Base-by-base conservation (phyloP, 2,113 vertebrate species). In the Lophotis ruficrista region DNA sequence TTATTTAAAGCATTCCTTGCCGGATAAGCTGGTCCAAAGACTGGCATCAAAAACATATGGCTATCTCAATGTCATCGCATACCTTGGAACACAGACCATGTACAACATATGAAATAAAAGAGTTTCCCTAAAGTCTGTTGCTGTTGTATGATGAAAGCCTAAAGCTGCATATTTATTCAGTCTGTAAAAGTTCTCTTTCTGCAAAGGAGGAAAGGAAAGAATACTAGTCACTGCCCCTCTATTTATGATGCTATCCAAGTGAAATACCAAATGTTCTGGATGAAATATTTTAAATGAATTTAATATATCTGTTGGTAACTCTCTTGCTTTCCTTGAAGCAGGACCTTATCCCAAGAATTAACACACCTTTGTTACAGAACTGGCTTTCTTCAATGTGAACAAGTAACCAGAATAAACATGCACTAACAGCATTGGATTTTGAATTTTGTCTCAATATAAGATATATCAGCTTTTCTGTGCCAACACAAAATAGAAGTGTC, bases 71-170 rank as follows among this genome's bases (percentile, higher is more conserved):
- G 14, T 12, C 71, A 62, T 19, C 9, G 41, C 15, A 45, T 38
- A 28, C 7, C 23, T 82, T 56, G 27, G 30, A 77, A 81, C 21
- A 62, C 31, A 66, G 41, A 80, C 87, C 48, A 70, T 2, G 3
- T 35, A 30, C 19, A 56, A 53, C 12, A 25, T 21, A 37, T 28
- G 17, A 57, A 89, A 68, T 53, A 47, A 43, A 71, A 79, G 27
- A 56, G 35, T 68, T 27, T 78, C 16, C 48, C 78, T 81, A 43
- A 90, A 87, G 68, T 83, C 62, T 79, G n/a, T 65, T 89, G 86
- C 61, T 93, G 69, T 93, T 83, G 90, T 10, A 61, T 45, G 80
- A 79, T 71, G 89, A 94, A 81, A 90, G 47, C 83, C 92, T 78
- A 77, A 76, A 84, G 51, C 37, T 73, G 31, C 10, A 1, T 20